Base-by-base conservation (phyloP, 23 tunicate species). In the Styela plicata region DNA sequence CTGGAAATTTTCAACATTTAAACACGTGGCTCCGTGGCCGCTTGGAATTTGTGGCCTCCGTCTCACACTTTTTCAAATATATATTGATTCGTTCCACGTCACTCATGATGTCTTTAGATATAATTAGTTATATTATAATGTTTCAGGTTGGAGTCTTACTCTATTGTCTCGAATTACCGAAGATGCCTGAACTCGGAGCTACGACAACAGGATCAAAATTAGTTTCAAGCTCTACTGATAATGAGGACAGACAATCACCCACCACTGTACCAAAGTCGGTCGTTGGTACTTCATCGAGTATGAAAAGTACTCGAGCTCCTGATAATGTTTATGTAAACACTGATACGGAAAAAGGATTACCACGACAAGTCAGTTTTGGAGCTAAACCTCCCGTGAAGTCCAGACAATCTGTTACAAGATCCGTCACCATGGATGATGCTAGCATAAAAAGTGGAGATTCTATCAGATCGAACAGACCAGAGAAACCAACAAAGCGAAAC, bases 91-190 rank as follows among this genome's bases (percentile, higher is more conserved):
- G n/a, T n/a, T n/a, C n/a, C n/a, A n/a, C n/a, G n/a, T n/a, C n/a
- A n/a, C n/a, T n/a, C n/a, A n/a, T n/a, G n/a, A n/a, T n/a, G n/a
- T n/a, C n/a, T n/a, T n/a, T n/a, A n/a, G n/a, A n/a, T n/a, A n/a
- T n/a, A n/a, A n/a, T n/a, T n/a, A n/a, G n/a, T n/a, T n/a, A n/a
- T n/a, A n/a, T n/a, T n/a, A n/a, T n/a, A n/a, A n/a, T n/a, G n/a
- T 70, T 83, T 30, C 79, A 91, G 97, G 85, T 91, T 85, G 97
- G 89, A 22, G 97, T 91, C 27, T 57, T 91, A 21, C 63, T 91
- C 35, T 70, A 91, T 69, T 91, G 97, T 34, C 90, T 91, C 21
- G 97, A 91, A 66, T 63, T 91, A 65, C 63, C 84, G 0, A 82
- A 83, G 31, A 83, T 91, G 90, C 44, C 79, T 2, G 89, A 83